Base-by-base conservation (phyloP, 2,113 vertebrate species). In the Laticauda laticaudata region DNA sequence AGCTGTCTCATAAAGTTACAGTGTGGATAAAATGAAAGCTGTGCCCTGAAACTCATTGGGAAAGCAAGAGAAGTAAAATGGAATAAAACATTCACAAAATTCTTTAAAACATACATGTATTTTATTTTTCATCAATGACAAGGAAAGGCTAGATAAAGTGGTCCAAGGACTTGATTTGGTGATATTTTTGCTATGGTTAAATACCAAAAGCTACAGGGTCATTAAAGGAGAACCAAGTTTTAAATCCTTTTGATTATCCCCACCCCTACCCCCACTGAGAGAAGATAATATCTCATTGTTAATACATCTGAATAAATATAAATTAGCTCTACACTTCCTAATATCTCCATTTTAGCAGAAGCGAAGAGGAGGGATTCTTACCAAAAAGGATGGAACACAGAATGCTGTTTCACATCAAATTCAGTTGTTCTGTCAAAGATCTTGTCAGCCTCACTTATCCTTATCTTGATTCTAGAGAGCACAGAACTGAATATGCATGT, bases 251-350 rank as follows among this genome's bases (percentile, higher is more conserved):
- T 97, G 96, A 96, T 95, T 96, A 95, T 96, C 92, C 91, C 96
- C 2, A 26, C 24, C 1, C 23, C 24, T 9, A 26, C 24, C 59
- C 94, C 96, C 91, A 87, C 94, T 95, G 92, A 95, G 88, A 95
- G 95, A 95, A 96, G 94, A 97, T 94, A 96, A 98, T 98, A 97
- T 97, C 96, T 97, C 97, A 97, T 97, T 96, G 97, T 98, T 97
- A 98, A 98, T 97, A 97, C 96, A 94, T 96, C 97, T 98, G 96
- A 98, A 98, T 98, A 98, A 98, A 98, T 98, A 98, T 97, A 97
- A 98, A 98, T 98, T 98, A 97, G 96, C 91, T 4, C 1, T 97
- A 91, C 95, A 86, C 92, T 93, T 96, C 95, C 95, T 89, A 3
- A 93, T 0, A 93, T 94, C 97, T 95, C 96, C 92, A 91, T 93